These are phyloP conservation scores for Arvicanthis niloticus DNA, from an alignment of 2,113 vertebrate species.

Conservation along the genomic window DNA sequence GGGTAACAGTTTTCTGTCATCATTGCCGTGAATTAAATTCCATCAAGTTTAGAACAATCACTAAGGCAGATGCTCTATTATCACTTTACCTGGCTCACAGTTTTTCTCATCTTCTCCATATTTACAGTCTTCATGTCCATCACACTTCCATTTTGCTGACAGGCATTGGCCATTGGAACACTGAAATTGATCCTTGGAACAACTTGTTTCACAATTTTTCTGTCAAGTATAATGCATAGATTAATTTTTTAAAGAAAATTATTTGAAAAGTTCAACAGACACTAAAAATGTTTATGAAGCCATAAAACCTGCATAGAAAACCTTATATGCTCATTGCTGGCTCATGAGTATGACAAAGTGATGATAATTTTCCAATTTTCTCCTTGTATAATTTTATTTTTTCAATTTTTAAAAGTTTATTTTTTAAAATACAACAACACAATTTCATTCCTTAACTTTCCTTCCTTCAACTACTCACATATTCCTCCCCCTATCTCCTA, in stretches of 20 bases:
- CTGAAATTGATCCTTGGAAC: conserved; percentile 95
- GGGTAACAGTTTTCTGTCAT: neutral
- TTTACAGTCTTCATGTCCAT: conserved; percentile 97
- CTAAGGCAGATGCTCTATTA: neutral
- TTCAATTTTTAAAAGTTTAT: neutral
- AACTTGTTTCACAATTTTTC: conserved; percentile 95
- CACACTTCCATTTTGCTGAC: conserved; percentile 95
- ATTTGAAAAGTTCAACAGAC: neutral
- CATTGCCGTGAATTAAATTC: neutral
- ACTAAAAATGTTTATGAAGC: neutral
- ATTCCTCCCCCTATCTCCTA: too few relatives aligned
- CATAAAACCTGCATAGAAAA: neutral
- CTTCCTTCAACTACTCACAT: neutral
- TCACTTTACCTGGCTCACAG: conserved; percentile 91
- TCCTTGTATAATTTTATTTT: neutral
- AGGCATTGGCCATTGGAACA: conserved; percentile 97
- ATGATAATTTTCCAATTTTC: neutral
- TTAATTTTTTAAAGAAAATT: neutral
- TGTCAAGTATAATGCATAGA: conserved; percentile 83
- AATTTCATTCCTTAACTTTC: neutral
- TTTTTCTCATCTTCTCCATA: conserved; percentile 96
- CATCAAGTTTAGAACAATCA: neutral
- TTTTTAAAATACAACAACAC: neutral
- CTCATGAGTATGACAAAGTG: neutral
- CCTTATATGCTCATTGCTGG: neutral